Percentiles rank a stretch among this genome's conserved stretches.
These are phyloP conservation scores for Galago senegalensis DNA, from an alignment of 2,797 vertebrate genomes.

Conservation along the genomic window DNA sequence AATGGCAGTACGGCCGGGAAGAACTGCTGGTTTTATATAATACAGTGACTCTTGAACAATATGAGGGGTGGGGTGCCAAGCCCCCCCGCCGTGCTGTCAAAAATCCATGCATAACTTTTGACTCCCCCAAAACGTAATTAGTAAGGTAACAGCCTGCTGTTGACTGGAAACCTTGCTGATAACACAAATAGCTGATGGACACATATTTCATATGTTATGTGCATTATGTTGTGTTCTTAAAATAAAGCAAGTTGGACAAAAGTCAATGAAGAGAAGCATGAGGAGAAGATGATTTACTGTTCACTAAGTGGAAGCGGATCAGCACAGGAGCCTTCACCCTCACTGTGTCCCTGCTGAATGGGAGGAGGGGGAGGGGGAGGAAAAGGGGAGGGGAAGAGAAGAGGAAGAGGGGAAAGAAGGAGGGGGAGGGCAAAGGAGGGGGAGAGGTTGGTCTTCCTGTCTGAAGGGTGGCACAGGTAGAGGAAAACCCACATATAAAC, in stretches of 20 bases:
- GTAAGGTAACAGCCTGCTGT: background rate
- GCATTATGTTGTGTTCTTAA: background rate
- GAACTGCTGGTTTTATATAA: background rate
- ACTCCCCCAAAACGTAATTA: background rate
- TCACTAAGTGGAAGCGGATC: background rate
- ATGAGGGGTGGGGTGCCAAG: background rate
- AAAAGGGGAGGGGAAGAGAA: too few relatives aligned
- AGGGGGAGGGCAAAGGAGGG: too few relatives aligned
- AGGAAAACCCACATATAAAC: background rate
- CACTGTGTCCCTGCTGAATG: background rate
- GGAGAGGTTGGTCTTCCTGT: background rate
- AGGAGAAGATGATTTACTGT: background rate
- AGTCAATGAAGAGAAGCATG: too few relatives aligned
- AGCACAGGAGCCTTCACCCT: background rate
- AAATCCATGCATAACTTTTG: background rate
- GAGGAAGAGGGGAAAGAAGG: background rate
- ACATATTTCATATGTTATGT: background rate
- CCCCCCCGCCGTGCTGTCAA: fast-evolving
- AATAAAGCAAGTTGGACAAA: background rate
- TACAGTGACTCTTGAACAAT: background rate
- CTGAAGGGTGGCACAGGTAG: background rate
- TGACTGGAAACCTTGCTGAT: background rate
- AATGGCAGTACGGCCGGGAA: background rate
- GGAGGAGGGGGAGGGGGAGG: background rate
- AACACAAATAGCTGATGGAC: background rate